phyloP scores from a whole-genome alignment of 1,140 invertebrate genomes.

The Helicoverpa armigera region DNA sequence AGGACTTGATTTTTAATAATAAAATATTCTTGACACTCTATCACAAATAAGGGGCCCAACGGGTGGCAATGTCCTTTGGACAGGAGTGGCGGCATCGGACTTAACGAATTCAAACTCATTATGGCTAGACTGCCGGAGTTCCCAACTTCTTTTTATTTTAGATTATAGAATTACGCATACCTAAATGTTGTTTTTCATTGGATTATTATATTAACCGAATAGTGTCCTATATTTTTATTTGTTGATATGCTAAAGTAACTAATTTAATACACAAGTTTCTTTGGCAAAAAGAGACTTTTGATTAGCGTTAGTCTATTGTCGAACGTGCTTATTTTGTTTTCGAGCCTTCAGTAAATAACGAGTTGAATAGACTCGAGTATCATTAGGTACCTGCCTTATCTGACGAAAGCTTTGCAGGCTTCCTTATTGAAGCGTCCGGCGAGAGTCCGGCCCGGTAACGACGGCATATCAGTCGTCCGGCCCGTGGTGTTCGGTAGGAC shows the following conservation, averaged over 20 bases:
- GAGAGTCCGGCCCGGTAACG: constrained; percentile 85
- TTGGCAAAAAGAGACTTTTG: too few relatives aligned
- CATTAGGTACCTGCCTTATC: constrained; percentile 56
- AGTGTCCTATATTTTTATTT: too few relatives aligned
- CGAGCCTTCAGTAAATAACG: too few relatives aligned
- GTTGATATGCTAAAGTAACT: too few relatives aligned
- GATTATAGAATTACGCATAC: constrained; percentile 68
- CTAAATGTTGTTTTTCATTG: too few relatives aligned
- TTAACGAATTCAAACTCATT: constrained; percentile 87
- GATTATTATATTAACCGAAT: neutral
- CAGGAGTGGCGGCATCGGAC: constrained; percentile 83
- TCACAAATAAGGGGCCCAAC: too few relatives aligned
- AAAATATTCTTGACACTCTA: too few relatives aligned
- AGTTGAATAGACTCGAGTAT: neutral
- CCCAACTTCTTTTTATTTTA: constrained; percentile 87
- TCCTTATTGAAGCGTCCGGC: constrained; percentile 81
- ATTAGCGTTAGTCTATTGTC: too few relatives aligned
- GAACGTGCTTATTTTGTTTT: too few relatives aligned
- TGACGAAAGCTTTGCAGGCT: constrained; percentile 74
- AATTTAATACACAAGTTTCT: too few relatives aligned
- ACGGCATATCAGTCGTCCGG: constrained; percentile 81
- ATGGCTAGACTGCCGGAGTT: constrained; percentile 88
- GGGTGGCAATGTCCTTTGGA: too few relatives aligned
- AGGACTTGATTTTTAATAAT: too few relatives aligned
- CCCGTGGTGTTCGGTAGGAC: constrained; percentile 84